Conservation (phyloP, 2,113 vertebrate species). For the Natator depressus region DNA sequence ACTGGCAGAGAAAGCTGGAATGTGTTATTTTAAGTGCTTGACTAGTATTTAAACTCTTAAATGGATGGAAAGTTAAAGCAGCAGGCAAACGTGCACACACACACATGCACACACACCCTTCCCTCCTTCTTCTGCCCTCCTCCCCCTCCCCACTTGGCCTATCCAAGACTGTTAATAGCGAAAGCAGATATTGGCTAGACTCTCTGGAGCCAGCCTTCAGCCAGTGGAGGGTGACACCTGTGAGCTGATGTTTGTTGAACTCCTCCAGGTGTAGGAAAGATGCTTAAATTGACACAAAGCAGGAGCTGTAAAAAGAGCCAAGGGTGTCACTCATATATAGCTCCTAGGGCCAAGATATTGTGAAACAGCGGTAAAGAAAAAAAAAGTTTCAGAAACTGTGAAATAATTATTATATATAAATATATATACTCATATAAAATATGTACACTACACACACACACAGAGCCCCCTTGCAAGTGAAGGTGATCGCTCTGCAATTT, state of each 20-base stretch:
- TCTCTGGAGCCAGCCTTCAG: slow-evolving; percentile 76
- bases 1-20: slow-evolving; percentile 80
- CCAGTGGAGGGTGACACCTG: slow-evolving; percentile 72
- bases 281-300: slow-evolving; percentile 62
- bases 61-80: slow-evolving; percentile 72
- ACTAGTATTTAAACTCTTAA: slow-evolving; percentile 78
- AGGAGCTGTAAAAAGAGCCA: slow-evolving; percentile 68
- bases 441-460: neutral
- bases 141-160: slow-evolving; percentile 40
- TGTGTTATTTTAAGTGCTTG: slow-evolving; percentile 79
- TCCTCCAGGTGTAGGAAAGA: slow-evolving; percentile 76
- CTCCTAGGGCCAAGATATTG: slow-evolving; percentile 34
- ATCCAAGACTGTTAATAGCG: slow-evolving; percentile 51
- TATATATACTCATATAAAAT: rapidly evolving
- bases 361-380: neutral
- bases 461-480: neutral
- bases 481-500: neutral
- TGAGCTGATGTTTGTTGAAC: slow-evolving; percentile 71
- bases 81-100: slow-evolving; percentile 52
- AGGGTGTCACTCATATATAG: slow-evolving; percentile 36
- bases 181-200: slow-evolving; percentile 76
- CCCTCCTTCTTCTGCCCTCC: slow-evolving; percentile 16
- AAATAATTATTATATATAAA: neutral
- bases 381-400: slow-evolving; percentile 23
- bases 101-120: neutral